phyloP scores from a whole-genome alignment of 2,888 invertebrate species.

The Cerastis rubricosa region DNA sequence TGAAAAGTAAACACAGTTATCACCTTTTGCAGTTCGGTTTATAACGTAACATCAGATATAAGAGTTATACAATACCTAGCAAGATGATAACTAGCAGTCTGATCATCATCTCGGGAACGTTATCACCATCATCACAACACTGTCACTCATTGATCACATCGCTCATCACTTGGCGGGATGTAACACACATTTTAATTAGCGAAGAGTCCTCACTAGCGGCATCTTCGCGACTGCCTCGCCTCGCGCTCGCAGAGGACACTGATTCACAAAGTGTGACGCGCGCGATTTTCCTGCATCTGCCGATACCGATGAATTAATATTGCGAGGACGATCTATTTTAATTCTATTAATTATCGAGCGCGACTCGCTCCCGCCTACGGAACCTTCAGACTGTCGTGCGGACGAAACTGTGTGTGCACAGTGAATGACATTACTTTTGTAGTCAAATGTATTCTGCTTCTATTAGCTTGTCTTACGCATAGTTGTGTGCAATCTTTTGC shows the following conservation, averaged over 20 bases:
- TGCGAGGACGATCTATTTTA: conserved; percentile 54
- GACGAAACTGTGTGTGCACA: not conserved
- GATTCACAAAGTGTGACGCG: conserved; percentile 77
- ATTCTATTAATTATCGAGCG: conserved; percentile 42
- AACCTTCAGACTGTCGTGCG: conserved; percentile 10
- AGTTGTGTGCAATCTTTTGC: not conserved
- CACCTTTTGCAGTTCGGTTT: not conserved
- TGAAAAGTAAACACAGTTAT: conserved; percentile 16
- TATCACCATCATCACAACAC: conserved; percentile 41
- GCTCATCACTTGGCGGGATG: conserved; percentile 18
- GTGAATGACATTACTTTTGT: not conserved
- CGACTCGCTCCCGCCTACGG: conserved; percentile 27
- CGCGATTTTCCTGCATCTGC: conserved; percentile 57
- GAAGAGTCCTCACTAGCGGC: not conserved
- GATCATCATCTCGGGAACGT: conserved; percentile 33
- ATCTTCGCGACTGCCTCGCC: conserved; percentile 36
- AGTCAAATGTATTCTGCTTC: conserved; percentile 2
- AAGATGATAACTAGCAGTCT: conserved; percentile 51
- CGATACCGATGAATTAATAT: conserved; percentile 58
- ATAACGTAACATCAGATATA: not conserved
- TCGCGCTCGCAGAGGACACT: conserved; percentile 67
- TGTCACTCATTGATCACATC: conserved; percentile 20
- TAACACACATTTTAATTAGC: conserved; percentile 21
- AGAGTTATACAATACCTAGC: conserved; percentile 59
- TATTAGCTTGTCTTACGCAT: conserved; percentile 8